Evolutionary conservation across 2,888 invertebrate species (phyloP), one percentile per base, ranked within the genome.

Genomic region (Patella caerulea): DNA sequence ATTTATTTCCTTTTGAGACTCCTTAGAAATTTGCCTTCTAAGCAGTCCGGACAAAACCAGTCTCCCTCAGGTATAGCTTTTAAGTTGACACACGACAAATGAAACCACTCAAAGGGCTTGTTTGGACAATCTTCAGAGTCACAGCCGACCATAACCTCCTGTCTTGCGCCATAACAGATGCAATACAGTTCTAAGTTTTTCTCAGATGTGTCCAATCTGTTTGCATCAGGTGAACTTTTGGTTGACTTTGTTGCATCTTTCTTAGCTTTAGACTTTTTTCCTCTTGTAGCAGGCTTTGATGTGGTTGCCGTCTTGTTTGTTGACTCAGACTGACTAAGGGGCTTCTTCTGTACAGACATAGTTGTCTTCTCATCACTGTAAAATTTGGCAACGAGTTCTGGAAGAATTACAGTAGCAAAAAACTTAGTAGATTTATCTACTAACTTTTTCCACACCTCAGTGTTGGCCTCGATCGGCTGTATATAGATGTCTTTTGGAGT

Each of bases 331-430:
- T 71, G 71, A 34, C 45, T 71, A 19, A 71, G 71, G 71, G 71
- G 71, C 7, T 17, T 70, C 11, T 34, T 34, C 34, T 34, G 34
- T 34, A 34, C 34, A 34, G 34, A 34, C 34, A 34, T 34, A 34
- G 34, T 34, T 34, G 34, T 34, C 34, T 34, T 34, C 34, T 34
- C 34, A 34, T 34, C 34, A 5, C 79, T 70, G 70, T 80, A 78
- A 65, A 77, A 77, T 59, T 78, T 78, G 14, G 78, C 81, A 19
- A 81, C 77, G 11, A 81, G 74, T 19, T 79, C 81, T 24, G 78
- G 79, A 11, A 80, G 73, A 14, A 82, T 54, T 19, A 75, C 76
- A 11, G 17, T 65, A 9, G n/a, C 0, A 54, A 80, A 80, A n/a
- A 80, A 52, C 29, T 52, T 54, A 54, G 54, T 17, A 34, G 78